Evolutionary conservation across 92 coral and sea anemone genomes (phyloP), one percentile per base, ranked within the genome.

Genomic region (Zoanthus gigantus): DNA sequence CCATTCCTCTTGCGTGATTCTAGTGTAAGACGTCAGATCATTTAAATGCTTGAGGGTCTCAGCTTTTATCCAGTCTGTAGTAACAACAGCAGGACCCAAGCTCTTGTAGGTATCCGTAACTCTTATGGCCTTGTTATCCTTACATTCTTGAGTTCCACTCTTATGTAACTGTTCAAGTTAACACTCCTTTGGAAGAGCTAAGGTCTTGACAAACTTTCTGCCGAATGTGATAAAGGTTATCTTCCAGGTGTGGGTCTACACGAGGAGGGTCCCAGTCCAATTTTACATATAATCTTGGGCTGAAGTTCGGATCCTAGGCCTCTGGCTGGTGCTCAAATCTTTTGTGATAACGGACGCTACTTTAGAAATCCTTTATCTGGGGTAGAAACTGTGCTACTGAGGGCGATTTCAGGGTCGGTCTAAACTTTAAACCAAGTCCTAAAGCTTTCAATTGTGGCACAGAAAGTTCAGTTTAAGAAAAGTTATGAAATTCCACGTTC

Each of bases 11-110:
- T 82, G 76, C 48, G 83, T 88, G 81, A 88, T 72, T 23, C 23
- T 81, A 63, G 78, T 30, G 71, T 88, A 82, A 14, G 88, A 81
- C 56, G 66, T 73, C 15, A 31, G 76, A 81, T 88, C 88, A 73
- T 81, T 81, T 15, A 88, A 87, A 58, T 88, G 91, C 60, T 53
- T 81, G 23, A 83, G 65, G 46, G 79, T 87, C 78, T 87, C 78
- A 37, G 61, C 46, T 66, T 68, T 54, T 37, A 87, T 75, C 85
- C 85, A 87, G 11, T 88, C 90, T 31, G 87, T 88, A n/a, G 90
- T 53, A 9, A 88, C 58, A 28, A 88, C 80, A 50, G 90, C 82
- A 37, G 90, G 87, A 68, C 82, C 90, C 58, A 88, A 86, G 75
- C 82, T 88, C 56, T 82, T 88, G 65, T 88, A 76, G 42, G 84